A percentile compares a stretch with the other conserved stretches of the same genome.
Evolutionary conservation across 37 sponge, comb jelly and placozoan genomes (phyloP).

Genomic region (Agelas oroides): DNA sequence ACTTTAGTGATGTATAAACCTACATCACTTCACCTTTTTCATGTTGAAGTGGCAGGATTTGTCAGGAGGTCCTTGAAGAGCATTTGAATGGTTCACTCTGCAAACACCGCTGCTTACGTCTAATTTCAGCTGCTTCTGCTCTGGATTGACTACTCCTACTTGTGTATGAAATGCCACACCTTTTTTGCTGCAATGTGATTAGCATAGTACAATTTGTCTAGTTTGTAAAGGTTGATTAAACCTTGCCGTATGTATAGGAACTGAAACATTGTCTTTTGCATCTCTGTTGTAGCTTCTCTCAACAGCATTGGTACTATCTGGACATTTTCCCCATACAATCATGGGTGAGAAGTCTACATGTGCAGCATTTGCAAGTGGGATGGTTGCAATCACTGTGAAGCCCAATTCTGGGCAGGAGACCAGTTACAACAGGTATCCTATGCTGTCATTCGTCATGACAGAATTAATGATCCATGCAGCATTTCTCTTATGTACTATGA

Average conservation of each 20-base stretch:
- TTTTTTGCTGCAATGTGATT: not conserved
- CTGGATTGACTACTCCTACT: not conserved
- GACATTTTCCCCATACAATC: not conserved
- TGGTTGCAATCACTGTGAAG: too few species aligned
- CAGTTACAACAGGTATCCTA: too few species aligned
- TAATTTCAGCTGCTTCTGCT: not conserved
- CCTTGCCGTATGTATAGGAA: not conserved
- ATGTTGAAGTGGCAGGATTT: too few species aligned
- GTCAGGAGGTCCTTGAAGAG: slow-evolving; percentile 1
- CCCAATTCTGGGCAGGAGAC: too few species aligned
- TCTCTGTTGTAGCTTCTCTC: not conserved
- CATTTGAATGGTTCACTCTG: not conserved
- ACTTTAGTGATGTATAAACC: too few species aligned
- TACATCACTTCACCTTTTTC: too few species aligned
- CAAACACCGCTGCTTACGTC: not conserved
- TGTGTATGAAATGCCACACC: slow-evolving; percentile 6
- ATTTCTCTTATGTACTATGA: too few species aligned
- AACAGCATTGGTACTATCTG: not conserved
- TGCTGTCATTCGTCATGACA: too few species aligned
- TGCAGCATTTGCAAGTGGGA: slow-evolving; percentile 5
- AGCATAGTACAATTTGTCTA: slow-evolving; percentile 18
- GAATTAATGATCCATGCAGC: too few species aligned
- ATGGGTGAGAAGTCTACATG: not conserved
- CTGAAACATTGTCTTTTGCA: not conserved
- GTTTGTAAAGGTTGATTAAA: not conserved